phyloP scores from a whole-genome alignment of 2,797 vertebrate genomes.

The Psittacula echo region DNA sequence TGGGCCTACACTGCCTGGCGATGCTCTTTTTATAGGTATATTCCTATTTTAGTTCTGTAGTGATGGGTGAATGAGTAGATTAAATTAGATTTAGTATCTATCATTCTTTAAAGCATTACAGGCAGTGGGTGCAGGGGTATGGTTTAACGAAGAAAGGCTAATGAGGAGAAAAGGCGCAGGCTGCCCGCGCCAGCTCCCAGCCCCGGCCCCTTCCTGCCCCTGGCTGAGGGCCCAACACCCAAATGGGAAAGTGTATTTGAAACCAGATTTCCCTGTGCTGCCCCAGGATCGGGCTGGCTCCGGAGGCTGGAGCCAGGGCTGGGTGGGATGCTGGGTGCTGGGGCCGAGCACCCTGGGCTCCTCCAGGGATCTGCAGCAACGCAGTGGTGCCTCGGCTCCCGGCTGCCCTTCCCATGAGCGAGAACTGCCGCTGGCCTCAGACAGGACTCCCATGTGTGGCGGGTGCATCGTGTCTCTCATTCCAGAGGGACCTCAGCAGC shows the following conservation, averaged over 20 bases:
- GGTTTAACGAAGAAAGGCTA: not conserved
- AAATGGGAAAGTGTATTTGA: not conserved
- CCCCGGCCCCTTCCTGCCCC: not conserved
- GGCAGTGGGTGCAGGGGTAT: not conserved
- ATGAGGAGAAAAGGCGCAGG: not conserved
- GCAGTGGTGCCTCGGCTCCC: not conserved
- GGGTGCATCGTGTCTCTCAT: not conserved
- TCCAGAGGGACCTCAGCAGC: not conserved
- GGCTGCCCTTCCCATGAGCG: rapidly evolving
- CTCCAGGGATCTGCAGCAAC: not conserved
- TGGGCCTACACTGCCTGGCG: slow-evolving; percentile 53
- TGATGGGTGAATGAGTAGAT: slow-evolving; percentile 65
- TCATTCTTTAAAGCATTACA: slow-evolving; percentile 26
- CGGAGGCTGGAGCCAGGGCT: not conserved
- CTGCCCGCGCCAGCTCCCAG: not conserved
- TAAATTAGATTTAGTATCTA: slow-evolving; percentile 54
- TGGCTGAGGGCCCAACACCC: rapidly evolving
- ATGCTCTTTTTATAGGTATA: slow-evolving; percentile 64
- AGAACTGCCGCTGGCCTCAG: rapidly evolving
- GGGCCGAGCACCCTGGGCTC: not conserved
- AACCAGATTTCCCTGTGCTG: not conserved
- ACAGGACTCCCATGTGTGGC: rapidly evolving
- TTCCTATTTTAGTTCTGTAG: slow-evolving; percentile 52
- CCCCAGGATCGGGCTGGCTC: not conserved
- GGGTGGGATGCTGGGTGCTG: rapidly evolving